These are phyloP conservation scores for Salvelinus sp. DNA, from an alignment of 2,113 vertebrate species.

Conservation along the genomic window DNA sequence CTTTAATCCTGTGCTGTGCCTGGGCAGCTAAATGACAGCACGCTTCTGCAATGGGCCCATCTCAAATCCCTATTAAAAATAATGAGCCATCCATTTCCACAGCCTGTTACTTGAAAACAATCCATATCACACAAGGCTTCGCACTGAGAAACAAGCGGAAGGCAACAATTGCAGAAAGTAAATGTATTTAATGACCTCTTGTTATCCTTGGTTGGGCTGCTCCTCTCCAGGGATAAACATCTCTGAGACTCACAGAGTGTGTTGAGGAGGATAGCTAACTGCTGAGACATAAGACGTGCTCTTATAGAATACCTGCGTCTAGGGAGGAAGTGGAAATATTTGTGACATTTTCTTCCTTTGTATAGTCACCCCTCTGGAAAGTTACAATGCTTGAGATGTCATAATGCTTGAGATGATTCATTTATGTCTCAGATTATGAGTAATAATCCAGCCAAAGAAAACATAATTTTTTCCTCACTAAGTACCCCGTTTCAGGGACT, in stretches of 20 bases:
- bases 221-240: background rate
- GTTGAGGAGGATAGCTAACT: background rate
- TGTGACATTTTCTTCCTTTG: background rate
- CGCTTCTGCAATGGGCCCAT: conserved; percentile 41
- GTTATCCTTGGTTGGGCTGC: conserved; percentile 48
- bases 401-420: background rate
- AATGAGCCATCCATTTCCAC: conserved; percentile 69
- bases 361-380: background rate
- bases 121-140: conserved; percentile 42
- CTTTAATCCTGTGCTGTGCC: conserved; percentile 12
- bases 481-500: background rate
- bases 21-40: conserved; percentile 52
- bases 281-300: background rate
- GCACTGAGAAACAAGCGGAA: conserved; percentile 39
- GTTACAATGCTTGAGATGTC: background rate
- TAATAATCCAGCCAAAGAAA: background rate
- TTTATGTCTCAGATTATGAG: background rate
- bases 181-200: conserved; percentile 61
- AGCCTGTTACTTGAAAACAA: conserved; percentile 67
- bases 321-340: background rate
- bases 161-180: conserved; percentile 49
- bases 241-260: background rate
- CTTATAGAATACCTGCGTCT: background rate
- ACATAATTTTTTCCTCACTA: background rate
- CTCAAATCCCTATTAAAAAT: conserved; percentile 69